phyloP scores from a whole-genome alignment of 2,888 invertebrate species.

The Hoplodrina blanda region DNA sequence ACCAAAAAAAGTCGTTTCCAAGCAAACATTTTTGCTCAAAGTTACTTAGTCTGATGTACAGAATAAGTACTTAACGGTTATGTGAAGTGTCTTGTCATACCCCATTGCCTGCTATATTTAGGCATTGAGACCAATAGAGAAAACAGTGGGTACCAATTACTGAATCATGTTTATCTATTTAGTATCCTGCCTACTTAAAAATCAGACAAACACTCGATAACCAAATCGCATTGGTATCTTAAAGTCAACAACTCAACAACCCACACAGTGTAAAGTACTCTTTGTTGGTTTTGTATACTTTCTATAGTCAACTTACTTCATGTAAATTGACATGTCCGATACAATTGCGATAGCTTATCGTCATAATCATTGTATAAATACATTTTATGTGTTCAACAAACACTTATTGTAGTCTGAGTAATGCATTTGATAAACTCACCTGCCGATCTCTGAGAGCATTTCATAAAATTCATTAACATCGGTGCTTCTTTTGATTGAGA shows the following conservation, averaged over 20 bases:
- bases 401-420: slow-evolving; percentile 19
- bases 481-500: slow-evolving; percentile 94
- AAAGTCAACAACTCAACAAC: slow-evolving; percentile 28
- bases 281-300: slow-evolving; percentile 37
- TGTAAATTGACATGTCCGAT: slow-evolving; percentile 44
- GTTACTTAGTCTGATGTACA: too few species aligned
- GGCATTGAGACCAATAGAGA: not conserved
- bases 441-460: slow-evolving; percentile 97
- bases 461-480: slow-evolving; percentile 97
- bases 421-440: slow-evolving; percentile 90
- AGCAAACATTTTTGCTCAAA: too few species aligned
- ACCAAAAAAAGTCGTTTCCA: too few species aligned
- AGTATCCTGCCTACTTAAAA: slow-evolving; percentile 3
- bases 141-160: not conserved
- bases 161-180: not conserved
- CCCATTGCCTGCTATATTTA: not conserved
- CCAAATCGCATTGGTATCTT: slow-evolving; percentile 16
- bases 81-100: too few species aligned
- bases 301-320: slow-evolving; percentile 45
- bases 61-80: too few species aligned
- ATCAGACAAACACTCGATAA: slow-evolving; percentile 13
- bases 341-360: slow-evolving; percentile 54
- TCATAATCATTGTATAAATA: slow-evolving; percentile 46
- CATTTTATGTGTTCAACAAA: slow-evolving; percentile 32
- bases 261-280: slow-evolving; percentile 13